Evolutionary conservation across 2,797 vertebrate species (phyloP).

Genomic region (Hippocampus kuda): DNA sequence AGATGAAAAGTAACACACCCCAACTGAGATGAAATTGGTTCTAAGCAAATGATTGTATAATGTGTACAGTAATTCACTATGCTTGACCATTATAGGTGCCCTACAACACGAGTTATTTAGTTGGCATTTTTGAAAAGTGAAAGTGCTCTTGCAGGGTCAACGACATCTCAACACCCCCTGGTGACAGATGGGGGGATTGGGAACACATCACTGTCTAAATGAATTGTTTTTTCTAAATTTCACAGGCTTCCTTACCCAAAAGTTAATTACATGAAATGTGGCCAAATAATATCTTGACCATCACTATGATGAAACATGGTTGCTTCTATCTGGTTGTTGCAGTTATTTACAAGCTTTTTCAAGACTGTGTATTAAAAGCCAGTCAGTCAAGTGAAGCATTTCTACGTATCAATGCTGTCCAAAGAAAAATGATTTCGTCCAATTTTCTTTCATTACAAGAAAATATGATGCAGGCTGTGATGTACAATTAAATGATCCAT

Average conservation of each 20-base stretch:
- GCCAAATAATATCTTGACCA: too few species aligned
- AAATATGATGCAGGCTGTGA: too few species aligned
- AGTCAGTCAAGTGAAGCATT: too few species aligned
- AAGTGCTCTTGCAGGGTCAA: not conserved
- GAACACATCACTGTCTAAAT: too few species aligned
- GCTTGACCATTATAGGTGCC: too few species aligned
- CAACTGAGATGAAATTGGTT: not conserved
- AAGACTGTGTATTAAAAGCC: too few species aligned
- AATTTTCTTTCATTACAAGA: too few species aligned
- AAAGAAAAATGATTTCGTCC: not conserved
- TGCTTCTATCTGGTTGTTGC: not conserved
- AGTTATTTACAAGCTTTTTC: too few species aligned
- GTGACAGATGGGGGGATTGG: not conserved
- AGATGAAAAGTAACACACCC: slow-evolving; percentile 12
- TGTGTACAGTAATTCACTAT: not conserved
- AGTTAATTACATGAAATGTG: too few species aligned
- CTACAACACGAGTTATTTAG: not conserved
- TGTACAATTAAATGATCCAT: too few species aligned
- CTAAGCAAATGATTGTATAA: not conserved
- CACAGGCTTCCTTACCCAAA: too few species aligned
- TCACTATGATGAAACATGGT: not conserved
- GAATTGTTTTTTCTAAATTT: not conserved
- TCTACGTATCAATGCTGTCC: not conserved
- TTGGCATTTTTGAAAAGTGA: not conserved
- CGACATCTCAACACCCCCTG: not conserved